These are phyloP conservation scores for Bombus waltoni DNA, from an alignment of 1,140 invertebrate genomes.

Conservation along the genomic window DNA sequence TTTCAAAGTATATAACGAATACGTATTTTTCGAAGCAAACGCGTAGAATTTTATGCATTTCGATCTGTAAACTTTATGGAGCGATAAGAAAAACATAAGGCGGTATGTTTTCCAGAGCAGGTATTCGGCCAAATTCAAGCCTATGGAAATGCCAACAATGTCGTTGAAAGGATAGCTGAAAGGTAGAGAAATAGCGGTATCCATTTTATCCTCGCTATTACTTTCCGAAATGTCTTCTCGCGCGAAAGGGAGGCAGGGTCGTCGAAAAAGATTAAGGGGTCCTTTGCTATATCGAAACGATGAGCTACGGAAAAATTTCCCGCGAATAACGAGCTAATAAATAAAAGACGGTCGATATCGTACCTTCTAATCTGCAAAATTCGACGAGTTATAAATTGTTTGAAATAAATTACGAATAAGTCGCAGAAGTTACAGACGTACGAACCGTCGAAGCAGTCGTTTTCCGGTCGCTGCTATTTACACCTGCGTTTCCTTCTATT, in stretches of 20 bases:
- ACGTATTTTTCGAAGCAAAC: too few species aligned
- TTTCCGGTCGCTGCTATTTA: neutral
- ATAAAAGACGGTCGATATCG: too few species aligned
- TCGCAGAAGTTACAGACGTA: too few species aligned
- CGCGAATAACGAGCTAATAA: neutral
- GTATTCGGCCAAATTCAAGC: neutral
- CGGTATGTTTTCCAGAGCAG: neutral
- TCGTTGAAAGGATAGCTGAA: neutral
- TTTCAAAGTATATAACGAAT: too few species aligned
- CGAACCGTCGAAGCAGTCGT: neutral
- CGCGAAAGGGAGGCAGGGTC: neutral
- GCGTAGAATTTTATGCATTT: neutral
- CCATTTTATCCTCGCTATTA: neutral
- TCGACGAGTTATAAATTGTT: too few species aligned
- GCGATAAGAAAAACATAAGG: constrained; percentile 11
- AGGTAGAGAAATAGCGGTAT: neutral
- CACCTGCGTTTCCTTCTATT: neutral
- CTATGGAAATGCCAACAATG: neutral
- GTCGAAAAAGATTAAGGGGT: neutral
- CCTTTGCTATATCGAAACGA: neutral
- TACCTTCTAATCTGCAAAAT: too few species aligned
- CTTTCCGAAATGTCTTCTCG: neutral
- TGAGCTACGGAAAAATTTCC: neutral
- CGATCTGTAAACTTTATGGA: neutral
- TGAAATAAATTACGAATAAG: too few species aligned